These are phyloP conservation scores for Halocynthia roretzi DNA, from an alignment of 23 tunicate species.

Conservation along the genomic window DNA sequence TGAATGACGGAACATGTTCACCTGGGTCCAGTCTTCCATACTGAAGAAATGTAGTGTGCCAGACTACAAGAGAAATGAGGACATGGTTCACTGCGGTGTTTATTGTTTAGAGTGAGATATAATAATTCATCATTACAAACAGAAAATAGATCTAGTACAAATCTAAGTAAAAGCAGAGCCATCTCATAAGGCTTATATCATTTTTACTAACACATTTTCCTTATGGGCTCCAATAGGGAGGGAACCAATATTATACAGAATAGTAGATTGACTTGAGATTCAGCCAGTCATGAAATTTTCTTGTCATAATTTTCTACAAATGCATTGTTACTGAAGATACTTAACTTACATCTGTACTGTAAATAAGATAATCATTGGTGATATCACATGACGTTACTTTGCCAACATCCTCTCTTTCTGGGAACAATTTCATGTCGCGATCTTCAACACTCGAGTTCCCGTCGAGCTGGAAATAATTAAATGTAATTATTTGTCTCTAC, in stretches of 20 bases:
- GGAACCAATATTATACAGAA: no score
- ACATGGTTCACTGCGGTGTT: no score
- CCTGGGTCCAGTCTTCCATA: slow-evolving; percentile 82
- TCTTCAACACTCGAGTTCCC: slow-evolving; percentile 61
- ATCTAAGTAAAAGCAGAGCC: no score
- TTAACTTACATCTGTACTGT: slow-evolving; percentile 72
- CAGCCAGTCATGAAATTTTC: no score
- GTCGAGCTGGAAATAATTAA: slow-evolving; percentile 38
- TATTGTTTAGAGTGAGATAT: no score
- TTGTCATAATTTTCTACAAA: no score
- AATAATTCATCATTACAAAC: no score
- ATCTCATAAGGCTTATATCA: no score
- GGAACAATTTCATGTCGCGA: slow-evolving; percentile 75
- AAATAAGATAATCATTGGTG: slow-evolving; percentile 78
- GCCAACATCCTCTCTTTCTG: slow-evolving; percentile 70
- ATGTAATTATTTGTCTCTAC: neutral
- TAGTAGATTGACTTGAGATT: no score
- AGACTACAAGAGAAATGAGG: slow-evolving; percentile 10
- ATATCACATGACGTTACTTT: slow-evolving; percentile 59
- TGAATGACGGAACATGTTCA: slow-evolving; percentile 56
- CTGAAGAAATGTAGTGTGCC: slow-evolving; percentile 72
- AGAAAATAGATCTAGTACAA: no score
- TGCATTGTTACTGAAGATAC: neutral
- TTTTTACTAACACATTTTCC: no score
- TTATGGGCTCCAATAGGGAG: no score